phyloP scores from a whole-genome alignment of 1,140 invertebrate species.

The Trachymyrmex septentrionalis region DNA sequence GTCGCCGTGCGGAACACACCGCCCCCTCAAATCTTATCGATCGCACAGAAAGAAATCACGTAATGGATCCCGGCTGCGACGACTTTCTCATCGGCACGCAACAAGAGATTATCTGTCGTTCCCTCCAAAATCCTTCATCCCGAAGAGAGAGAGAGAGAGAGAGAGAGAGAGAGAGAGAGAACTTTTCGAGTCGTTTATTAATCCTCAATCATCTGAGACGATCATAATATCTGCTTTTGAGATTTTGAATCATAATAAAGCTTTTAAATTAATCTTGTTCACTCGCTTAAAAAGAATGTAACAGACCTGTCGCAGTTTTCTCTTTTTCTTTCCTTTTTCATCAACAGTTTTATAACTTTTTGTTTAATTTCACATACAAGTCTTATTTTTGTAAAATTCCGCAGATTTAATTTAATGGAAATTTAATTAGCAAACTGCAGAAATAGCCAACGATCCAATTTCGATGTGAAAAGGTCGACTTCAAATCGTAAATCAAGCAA shows the following conservation, averaged over 20 bases:
- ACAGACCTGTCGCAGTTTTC: neutral
- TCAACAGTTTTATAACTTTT: neutral
- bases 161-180: too few relatives aligned
- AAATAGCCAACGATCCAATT: neutral
- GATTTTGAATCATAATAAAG: conserved; percentile 12
- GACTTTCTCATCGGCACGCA: conserved; percentile 68
- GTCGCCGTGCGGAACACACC: conserved; percentile 60
- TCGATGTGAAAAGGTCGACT: neutral
- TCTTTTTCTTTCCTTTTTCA: neutral
- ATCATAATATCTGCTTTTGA: conserved; percentile 1
- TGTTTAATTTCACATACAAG: neutral
- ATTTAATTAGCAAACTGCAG: neutral
- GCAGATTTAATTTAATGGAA: neutral
- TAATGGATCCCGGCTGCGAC: conserved; percentile 65
- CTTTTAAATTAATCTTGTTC: neutral
- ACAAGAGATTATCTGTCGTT: conserved; percentile 50
- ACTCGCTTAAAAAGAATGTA: neutral
- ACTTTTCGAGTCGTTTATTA: conserved; percentile 16
- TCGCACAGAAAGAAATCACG: conserved; percentile 59
- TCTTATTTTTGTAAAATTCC: neutral
- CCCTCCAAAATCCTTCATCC: neutral
- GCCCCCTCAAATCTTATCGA: conserved; percentile 72
- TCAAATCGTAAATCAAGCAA: neutral
- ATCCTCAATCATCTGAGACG: conserved; percentile 8
- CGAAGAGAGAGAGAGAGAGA: neutral